phyloP scores from a whole-genome alignment of 2,888 invertebrate species.

The Acronicta psi region DNA sequence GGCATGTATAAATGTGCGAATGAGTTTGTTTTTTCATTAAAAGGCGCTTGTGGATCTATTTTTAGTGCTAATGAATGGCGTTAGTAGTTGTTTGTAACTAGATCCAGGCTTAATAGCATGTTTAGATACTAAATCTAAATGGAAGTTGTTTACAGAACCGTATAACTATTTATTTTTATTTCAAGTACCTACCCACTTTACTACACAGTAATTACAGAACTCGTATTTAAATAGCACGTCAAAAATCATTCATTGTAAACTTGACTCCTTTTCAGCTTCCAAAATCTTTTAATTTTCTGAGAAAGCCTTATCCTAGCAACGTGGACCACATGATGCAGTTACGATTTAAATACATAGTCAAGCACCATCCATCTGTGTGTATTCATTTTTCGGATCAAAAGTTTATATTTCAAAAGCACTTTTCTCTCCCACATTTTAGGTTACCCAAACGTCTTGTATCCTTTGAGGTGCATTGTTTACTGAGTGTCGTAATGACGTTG shows the following conservation, averaged over 20 bases:
- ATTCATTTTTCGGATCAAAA: background rate
- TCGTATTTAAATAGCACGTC: too few species aligned
- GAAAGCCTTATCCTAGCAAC: too few species aligned
- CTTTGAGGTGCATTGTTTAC: conserved; percentile 35
- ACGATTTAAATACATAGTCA: background rate
- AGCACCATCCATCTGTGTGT: background rate
- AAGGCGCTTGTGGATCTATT: conserved; percentile 49
- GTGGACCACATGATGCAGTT: too few species aligned
- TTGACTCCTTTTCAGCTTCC: too few species aligned
- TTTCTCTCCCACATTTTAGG: conserved; percentile 13
- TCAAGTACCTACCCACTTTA: too few species aligned
- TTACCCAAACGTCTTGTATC: conserved; percentile 31
- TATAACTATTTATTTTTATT: background rate
- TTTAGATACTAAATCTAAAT: conserved; percentile 22
- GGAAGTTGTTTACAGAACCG: background rate
- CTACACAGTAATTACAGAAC: too few species aligned
- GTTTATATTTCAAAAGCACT: background rate
- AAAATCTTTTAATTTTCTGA: too few species aligned
- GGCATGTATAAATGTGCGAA: conserved; percentile 15
- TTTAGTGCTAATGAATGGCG: conserved; percentile 52
- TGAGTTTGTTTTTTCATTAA: conserved; percentile 37
- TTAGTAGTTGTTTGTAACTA: conserved; percentile 19
- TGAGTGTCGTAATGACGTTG: conserved; percentile 32
- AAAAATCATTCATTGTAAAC: too few species aligned
- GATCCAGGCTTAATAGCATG: conserved; percentile 18